Evolutionary conservation across 2,888 invertebrate species (phyloP).

Genomic region (Norana najaformis): DNA sequence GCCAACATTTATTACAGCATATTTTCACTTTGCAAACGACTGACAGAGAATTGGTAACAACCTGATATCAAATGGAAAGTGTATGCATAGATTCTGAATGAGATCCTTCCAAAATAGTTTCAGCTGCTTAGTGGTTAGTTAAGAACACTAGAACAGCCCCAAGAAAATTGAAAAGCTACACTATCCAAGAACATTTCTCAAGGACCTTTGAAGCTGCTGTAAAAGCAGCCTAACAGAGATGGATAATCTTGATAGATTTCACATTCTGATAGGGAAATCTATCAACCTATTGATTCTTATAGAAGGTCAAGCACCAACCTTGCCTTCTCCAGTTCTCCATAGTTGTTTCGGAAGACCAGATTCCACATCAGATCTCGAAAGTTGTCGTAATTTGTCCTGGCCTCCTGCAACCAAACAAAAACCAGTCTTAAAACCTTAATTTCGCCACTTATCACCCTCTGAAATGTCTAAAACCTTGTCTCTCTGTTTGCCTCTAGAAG

Average conservation of each 20-base stretch:
- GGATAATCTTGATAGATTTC: background rate
- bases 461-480: no score
- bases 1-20: background rate
- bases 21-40: background rate
- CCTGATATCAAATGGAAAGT: no score
- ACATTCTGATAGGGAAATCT: background rate
- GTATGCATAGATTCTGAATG: background rate
- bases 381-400: conserved; percentile 58
- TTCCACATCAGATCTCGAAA: conserved; percentile 62
- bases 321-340: conserved; percentile 61
- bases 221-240: background rate
- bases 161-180: no score
- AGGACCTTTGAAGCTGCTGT: background rate
- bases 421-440: conserved; percentile 41
- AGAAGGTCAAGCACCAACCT: conserved; percentile 50
- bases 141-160: no score
- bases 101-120: background rate
- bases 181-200: no score
- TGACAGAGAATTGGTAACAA: background rate
- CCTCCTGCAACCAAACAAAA: conserved; percentile 50
- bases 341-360: conserved; percentile 57
- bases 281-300: no score
- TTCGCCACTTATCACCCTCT: background rate
- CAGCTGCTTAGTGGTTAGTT: background rate
- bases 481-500: no score